These are phyloP conservation scores for Ophiothrix spiculata DNA, from an alignment of 35 echinoderm and acorn worm genomes.

Conservation along the genomic window DNA sequence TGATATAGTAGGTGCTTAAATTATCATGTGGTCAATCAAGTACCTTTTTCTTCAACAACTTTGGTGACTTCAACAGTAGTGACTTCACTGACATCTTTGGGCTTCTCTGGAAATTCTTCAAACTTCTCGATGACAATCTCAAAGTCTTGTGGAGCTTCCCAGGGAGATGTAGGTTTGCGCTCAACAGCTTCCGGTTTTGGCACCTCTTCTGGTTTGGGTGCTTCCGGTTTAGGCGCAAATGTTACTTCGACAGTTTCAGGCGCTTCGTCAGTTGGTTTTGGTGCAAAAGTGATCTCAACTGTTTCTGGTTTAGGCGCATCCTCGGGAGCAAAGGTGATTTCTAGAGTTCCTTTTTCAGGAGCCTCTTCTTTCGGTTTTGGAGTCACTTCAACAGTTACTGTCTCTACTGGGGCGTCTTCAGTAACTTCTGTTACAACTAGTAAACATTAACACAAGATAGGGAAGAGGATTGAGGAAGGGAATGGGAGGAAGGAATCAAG, in stretches of 20 bases:
- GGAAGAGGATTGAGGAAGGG: too few species aligned
- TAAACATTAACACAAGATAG: too few species aligned
- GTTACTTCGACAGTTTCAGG: not conserved
- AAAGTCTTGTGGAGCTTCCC: not conserved
- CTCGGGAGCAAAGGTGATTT: not conserved
- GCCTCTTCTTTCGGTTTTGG: not conserved
- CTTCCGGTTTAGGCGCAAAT: not conserved
- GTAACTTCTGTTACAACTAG: not conserved
- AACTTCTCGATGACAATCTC: not conserved
- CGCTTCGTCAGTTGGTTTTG: not conserved
- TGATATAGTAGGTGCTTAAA: too few species aligned
- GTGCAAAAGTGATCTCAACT: not conserved
- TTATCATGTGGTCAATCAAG: too few species aligned
- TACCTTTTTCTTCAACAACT: not conserved
- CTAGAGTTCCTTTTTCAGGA: not conserved
- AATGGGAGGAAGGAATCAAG: too few species aligned
- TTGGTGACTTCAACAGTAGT: conserved; percentile 22
- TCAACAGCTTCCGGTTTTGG: not conserved
- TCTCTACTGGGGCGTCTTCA: not conserved
- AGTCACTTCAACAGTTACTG: not conserved
- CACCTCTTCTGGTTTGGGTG: conserved; percentile 9
- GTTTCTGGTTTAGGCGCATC: conserved; percentile 3
- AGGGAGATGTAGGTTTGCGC: not conserved
- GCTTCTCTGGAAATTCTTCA: not conserved
- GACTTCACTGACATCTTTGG: not conserved